Evolutionary conservation across 2,888 invertebrate genomes (phyloP).

Genomic region (Chymomyza fuscimana): DNA sequence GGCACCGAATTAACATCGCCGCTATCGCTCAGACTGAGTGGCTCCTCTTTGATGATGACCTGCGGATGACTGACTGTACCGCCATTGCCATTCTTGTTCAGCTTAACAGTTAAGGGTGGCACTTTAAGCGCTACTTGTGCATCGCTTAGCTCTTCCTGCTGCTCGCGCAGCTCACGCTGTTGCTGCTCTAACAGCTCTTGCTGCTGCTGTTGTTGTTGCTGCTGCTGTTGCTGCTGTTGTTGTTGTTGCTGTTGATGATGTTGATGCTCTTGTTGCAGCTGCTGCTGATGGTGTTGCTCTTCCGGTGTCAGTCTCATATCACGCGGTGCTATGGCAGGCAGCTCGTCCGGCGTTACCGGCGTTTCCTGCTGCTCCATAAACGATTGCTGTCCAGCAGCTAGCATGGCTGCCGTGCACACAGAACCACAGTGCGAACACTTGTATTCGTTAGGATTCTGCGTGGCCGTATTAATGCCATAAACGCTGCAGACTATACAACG

Average conservation of each 20-base stretch:
- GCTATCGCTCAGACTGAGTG: conserved; percentile 68
- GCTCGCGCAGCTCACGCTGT: conserved; percentile 37
- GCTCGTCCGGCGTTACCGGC: conserved; percentile 70
- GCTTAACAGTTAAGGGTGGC: conserved; percentile 77
- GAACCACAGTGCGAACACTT: conserved; percentile 78
- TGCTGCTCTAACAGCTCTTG: conserved; percentile 6
- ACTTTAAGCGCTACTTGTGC: conserved; percentile 68
- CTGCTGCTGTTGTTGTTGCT: conserved; percentile 44
- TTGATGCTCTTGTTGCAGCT: conserved; percentile 59
- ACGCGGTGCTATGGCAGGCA: conserved; percentile 73
- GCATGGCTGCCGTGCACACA: conserved; percentile 69
- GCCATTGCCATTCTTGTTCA: conserved; percentile 75
- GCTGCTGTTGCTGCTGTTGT: conserved; percentile 55
- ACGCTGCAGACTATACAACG: conserved; percentile 77
- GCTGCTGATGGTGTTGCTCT: conserved; percentile 68
- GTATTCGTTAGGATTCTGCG: conserved; percentile 76
- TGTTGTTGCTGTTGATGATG: conserved; percentile 56
- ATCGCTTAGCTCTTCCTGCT: conserved; percentile 49
- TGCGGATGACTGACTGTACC: conserved; percentile 72
- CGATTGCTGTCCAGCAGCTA: conserved; percentile 66
- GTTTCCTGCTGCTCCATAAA: conserved; percentile 75
- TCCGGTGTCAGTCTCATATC: conserved; percentile 75
- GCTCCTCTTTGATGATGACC: conserved; percentile 77
- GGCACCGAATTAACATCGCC: conserved; percentile 68
- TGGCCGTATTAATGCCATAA: conserved; percentile 75